Evolutionary conservation across 1,140 invertebrate species (phyloP).

Genomic region (Camponotus floridanus): DNA sequence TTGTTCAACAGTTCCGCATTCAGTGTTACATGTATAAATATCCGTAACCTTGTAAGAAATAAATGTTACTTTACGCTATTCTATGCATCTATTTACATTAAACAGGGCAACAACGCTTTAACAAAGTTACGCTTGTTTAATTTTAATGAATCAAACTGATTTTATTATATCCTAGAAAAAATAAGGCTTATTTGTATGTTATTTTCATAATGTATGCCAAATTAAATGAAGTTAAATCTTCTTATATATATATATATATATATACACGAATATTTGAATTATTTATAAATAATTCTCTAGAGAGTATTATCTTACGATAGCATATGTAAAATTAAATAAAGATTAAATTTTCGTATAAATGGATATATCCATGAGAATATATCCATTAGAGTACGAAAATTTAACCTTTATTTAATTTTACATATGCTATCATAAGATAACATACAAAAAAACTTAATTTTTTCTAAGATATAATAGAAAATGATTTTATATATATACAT

Average conservation of each 20-base stretch:
- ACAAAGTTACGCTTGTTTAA: background rate
- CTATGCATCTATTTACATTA: background rate
- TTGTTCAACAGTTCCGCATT: slow-evolving; percentile 29
- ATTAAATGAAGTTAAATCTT: too few relatives aligned
- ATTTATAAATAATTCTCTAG: too few relatives aligned
- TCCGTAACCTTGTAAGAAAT: background rate
- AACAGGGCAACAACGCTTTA: too few relatives aligned
- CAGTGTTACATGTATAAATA: background rate
- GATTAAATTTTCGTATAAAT: background rate
- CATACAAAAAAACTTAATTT: too few relatives aligned
- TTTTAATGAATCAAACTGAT: background rate
- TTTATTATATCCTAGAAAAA: too few relatives aligned
- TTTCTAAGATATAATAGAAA: too few relatives aligned
- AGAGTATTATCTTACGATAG: background rate
- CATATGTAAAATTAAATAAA: background rate
- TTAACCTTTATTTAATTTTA: background rate
- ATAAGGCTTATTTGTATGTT: too few relatives aligned
- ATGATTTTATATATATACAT: too few relatives aligned
- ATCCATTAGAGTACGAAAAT: background rate
- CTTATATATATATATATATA: too few relatives aligned
- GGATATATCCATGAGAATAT: background rate
- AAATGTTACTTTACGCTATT: background rate
- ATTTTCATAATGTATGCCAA: too few relatives aligned
- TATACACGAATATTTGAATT: background rate
- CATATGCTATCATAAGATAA: background rate